Base-by-base conservation (phyloP, 2,888 invertebrate genomes). In the Copidosoma aretas region DNA sequence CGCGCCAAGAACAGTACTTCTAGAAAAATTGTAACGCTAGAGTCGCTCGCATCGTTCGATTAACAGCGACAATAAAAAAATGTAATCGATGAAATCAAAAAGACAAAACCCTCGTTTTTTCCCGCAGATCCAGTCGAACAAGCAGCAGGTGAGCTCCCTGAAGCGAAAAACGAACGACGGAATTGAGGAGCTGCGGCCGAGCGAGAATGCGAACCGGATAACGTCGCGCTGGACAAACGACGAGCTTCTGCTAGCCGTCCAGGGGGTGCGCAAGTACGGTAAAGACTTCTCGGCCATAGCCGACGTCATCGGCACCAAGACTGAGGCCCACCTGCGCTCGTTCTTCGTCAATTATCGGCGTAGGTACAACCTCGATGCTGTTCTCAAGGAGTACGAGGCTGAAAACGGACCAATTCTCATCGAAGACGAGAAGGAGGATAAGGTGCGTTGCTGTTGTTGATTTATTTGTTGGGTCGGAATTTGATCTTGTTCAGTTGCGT, bases 241-340 rank as follows among this genome's bases (percentile, higher is more conserved):
- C 76, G 98, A 98, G 84, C 85, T 95, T 24, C 86, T 95, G 39
- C 86, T 98, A 79, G 97, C 95, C 21, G 94, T 97, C 46, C 94
- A 96, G 80, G 97, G 95, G 79, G 89, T 91, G 68, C 87, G 91
- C 73, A 92, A 92, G 85, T 92, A 91, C 79, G 93, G 93, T 82
- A 92, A 93, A 86, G 93, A 96, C 84, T 95, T 94, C 84, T 90
- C 94, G 85, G 94, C 95, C 41, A 97, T 98, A 75, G 95, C 98
- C 19, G 97, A 97, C 82, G 92, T 95, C 15, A 89, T 98, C 74
- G 96, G 96, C 72, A 98, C 95, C 62, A 98, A 98, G 86, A 95
- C 94, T 1, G 97, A 97, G 84, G 91, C 92, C 60, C 97, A 97
- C 82, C 89, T 98, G 57, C 91, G 95, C 73, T 91, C 92, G 60